Conservation (phyloP, 2,888 invertebrate species). For the Drosophila anceps region DNA sequence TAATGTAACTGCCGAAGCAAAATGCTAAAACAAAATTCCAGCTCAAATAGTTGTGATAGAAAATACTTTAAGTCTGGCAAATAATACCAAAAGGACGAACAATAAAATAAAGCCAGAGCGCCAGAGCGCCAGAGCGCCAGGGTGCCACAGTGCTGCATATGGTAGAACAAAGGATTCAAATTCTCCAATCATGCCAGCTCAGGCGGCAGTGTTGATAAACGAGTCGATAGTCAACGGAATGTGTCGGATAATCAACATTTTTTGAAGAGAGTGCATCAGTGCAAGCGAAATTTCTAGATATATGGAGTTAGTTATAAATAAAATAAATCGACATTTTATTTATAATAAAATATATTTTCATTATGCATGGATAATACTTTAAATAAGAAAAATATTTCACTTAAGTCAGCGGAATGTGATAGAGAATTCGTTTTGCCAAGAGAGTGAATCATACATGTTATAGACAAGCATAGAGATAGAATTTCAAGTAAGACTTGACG, state of each 20-base stretch:
- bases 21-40: constrained; percentile 31
- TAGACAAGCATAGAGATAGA: not conserved
- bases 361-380: no score
- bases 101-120: not conserved
- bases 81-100: not conserved
- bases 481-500: no score
- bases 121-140: not conserved
- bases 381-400: no score
- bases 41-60: constrained; percentile 25
- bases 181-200: not conserved
- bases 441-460: not conserved
- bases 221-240: not conserved
- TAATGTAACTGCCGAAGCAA: constrained; percentile 30
- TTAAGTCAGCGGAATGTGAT: not conserved
- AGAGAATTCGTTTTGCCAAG: not conserved
- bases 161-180: constrained; percentile 2
- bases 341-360: no score
- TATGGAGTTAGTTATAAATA: no score
- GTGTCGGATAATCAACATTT: not conserved
- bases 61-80: constrained; percentile 12
- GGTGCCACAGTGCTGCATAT: no score
- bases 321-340: no score
- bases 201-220: constrained; percentile 4
- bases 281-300: not conserved
- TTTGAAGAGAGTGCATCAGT: not conserved